phyloP scores from a whole-genome alignment of 1,140 invertebrate genomes.

The Melitaea cinxia region DNA sequence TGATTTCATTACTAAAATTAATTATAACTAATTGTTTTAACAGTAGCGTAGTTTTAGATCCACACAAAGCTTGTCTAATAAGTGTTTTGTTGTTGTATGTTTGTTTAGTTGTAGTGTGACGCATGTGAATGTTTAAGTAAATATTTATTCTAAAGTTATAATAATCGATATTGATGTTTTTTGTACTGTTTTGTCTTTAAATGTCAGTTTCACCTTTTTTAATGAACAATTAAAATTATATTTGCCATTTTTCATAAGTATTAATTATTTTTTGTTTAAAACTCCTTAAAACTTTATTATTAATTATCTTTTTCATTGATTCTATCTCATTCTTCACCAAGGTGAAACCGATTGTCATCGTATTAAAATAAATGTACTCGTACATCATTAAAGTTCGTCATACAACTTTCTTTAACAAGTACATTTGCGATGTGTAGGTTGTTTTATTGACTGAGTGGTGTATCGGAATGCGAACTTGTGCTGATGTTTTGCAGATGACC shows the following conservation, averaged over 20 bases:
- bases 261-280: background rate
- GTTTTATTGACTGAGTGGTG: conserved; percentile 70
- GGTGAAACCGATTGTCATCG: conserved; percentile 49
- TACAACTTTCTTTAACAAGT: conserved; percentile 33
- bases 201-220: conserved; percentile 39
- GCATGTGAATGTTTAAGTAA: conserved; percentile 61
- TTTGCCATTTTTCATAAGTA: conserved; percentile 7
- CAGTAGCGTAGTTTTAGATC: conserved; percentile 37
- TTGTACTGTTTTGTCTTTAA: conserved; percentile 26
- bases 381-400: conserved; percentile 35
- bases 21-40: conserved; percentile 22
- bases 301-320: background rate
- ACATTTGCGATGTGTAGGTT: conserved; percentile 62
- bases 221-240: conserved; percentile 3
- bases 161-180: conserved; percentile 37
- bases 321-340: conserved; percentile 10
- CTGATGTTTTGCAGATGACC: conserved; percentile 95
- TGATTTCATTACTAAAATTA: conserved; percentile 28
- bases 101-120: conserved; percentile 62
- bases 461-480: conserved; percentile 83
- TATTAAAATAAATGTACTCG: conserved; percentile 37
- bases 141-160: conserved; percentile 38
- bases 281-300: background rate
- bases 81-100: conserved; percentile 51
- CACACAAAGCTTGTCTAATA: conserved; percentile 44